A percentile compares a stretch with the other conserved stretches of the same genome.
Evolutionary conservation across 2,797 vertebrate genomes (phyloP).

Genomic region (Diplodus sargus): DNA sequence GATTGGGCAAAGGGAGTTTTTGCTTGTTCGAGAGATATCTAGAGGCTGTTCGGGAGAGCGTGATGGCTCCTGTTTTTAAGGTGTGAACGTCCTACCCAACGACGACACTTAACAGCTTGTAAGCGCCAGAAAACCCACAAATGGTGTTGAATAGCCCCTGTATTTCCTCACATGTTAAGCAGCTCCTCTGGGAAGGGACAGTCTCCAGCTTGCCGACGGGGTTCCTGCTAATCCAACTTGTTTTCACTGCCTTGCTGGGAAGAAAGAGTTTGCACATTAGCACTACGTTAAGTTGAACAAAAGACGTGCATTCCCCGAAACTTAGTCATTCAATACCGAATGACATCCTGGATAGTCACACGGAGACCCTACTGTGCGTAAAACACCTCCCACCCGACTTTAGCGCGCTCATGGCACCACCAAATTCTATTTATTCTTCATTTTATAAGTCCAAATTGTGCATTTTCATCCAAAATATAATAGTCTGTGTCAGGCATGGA

Average conservation of each 20-base stretch:
- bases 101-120: conserved; percentile 72
- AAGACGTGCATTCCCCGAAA: conserved; percentile 78
- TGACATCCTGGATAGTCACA: conserved; percentile 39
- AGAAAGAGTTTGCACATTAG: conserved; percentile 79
- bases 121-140: conserved; percentile 67
- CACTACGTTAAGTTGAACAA: conserved; percentile 81
- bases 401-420: conserved; percentile 8
- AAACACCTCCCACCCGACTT: conserved; percentile 20
- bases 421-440: conserved; percentile 10
- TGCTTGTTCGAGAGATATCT: conserved; percentile 8
- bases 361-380: conserved; percentile 51
- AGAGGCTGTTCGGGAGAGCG: conserved; percentile 3
- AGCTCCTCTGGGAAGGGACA: conserved; percentile 51
- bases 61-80: conserved; percentile 60
- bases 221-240: conserved; percentile 84
- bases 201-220: conserved; percentile 69
- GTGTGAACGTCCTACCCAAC: conserved; percentile 71
- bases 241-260: conserved; percentile 87
- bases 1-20: background rate
- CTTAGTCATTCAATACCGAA: conserved; percentile 54
- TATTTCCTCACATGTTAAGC: conserved; percentile 79
- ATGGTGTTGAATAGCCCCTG: conserved; percentile 69
- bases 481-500: rapidly evolving
- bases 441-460: background rate
- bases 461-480: background rate